Conservation (phyloP, 2,888 invertebrate species). For the Ryuthela nishihirai region DNA sequence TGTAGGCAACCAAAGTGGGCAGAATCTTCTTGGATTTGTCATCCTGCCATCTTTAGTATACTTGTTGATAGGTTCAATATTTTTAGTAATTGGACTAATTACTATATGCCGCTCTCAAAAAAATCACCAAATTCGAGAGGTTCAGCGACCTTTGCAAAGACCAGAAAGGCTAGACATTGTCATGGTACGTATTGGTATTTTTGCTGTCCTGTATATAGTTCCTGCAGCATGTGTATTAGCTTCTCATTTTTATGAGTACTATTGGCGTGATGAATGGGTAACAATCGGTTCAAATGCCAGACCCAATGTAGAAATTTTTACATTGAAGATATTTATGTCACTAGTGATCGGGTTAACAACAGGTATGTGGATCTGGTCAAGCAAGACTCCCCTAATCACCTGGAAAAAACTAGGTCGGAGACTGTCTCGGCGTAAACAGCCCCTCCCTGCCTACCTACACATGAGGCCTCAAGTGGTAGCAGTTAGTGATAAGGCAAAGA, state of each 20-base stretch:
- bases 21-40: conserved; percentile 50
- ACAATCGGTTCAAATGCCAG: conserved; percentile 46
- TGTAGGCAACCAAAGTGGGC: conserved; percentile 53
- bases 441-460: conserved; percentile 21
- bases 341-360: conserved; percentile 73
- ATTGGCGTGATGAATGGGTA: conserved; percentile 67
- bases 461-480: conserved; percentile 3
- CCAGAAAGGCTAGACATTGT: conserved; percentile 49
- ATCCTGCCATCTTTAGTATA: conserved; percentile 65
- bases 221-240: conserved; percentile 71
- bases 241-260: conserved; percentile 75
- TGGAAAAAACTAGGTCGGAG: conserved; percentile 44
- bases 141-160: conserved; percentile 41
- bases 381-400: conserved; percentile 60
- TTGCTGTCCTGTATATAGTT: conserved; percentile 69
- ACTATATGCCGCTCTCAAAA: background rate
- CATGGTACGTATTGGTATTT: conserved; percentile 64
- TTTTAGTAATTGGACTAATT: conserved; percentile 53
- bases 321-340: conserved; percentile 74
- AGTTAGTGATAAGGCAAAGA: conserved; percentile 4
- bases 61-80: conserved; percentile 63
- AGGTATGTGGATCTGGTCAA: conserved; percentile 77
- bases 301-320: conserved; percentile 76
- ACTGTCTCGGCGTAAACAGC: conserved; percentile 9
- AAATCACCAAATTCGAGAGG: conserved; percentile 1